Percentiles rank a stretch among this genome's conserved stretches.
phyloP scores from a whole-genome alignment of 1,140 invertebrate genomes.

The Aphelinus atriplicis region DNA sequence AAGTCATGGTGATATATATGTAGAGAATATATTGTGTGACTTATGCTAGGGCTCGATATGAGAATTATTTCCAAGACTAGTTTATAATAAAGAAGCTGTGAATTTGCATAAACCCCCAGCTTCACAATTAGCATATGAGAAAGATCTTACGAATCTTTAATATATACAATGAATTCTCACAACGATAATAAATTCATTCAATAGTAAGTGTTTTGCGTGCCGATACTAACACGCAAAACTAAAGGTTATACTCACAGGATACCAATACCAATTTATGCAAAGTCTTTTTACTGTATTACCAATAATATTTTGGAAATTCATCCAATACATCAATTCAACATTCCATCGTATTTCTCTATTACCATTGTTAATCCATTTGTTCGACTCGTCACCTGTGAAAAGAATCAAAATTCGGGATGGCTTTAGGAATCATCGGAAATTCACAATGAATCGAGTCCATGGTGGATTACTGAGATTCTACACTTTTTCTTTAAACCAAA shows the following conservation, averaged over 20 bases:
- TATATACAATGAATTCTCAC: constrained; percentile 19
- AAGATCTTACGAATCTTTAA: not conserved
- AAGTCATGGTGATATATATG: no score
- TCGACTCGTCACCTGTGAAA: constrained; percentile 1
- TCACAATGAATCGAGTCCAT: constrained; percentile 11
- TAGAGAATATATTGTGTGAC: constrained; percentile 8
- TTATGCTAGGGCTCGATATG: constrained; percentile 24
- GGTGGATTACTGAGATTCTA: no score
- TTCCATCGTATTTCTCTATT: no score
- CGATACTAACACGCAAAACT: constrained; percentile 63
- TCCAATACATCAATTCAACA: no score
- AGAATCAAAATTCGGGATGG: constrained; percentile 14
- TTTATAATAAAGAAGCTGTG: not conserved
- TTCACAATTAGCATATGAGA: constrained; percentile 2
- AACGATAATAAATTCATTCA: constrained; percentile 17
- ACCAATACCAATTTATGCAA: constrained; percentile 32
- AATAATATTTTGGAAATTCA: no score
- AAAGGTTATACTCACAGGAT: constrained; percentile 57
- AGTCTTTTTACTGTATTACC: constrained; percentile 13
- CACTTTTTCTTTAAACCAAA: no score
- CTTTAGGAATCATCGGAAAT: constrained; percentile 17
- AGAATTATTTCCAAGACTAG: constrained; percentile 32
- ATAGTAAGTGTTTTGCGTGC: constrained; percentile 51
- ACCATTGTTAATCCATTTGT: not conserved
- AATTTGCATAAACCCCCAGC: not conserved